Conservation (phyloP, 2,113 vertebrate species). For the Panthera leo region DNA sequence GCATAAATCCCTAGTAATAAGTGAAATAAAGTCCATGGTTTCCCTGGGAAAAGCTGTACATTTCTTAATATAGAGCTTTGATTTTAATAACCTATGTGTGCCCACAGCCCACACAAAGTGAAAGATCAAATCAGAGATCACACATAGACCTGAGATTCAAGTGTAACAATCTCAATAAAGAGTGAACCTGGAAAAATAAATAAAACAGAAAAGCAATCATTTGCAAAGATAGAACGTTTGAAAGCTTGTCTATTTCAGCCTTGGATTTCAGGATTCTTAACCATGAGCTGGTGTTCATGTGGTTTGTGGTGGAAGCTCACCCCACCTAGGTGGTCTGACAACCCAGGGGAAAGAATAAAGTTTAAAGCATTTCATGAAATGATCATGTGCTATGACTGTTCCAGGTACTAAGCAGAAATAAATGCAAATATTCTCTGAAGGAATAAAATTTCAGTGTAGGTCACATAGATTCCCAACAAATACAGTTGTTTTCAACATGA, state of each 20-base stretch:
- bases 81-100: constrained; percentile 60
- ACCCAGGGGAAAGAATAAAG: background rate
- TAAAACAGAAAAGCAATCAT: background rate
- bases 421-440: background rate
- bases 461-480: background rate
- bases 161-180: background rate
- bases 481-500: background rate
- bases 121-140: constrained; percentile 33
- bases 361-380: background rate
- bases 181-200: background rate
- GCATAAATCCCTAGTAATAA: constrained; percentile 67
- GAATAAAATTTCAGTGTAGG: background rate
- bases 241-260: background rate
- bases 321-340: background rate
- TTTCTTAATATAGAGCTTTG: constrained; percentile 67
- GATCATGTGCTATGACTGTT: background rate
- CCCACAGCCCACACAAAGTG: background rate
- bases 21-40: constrained; percentile 58
- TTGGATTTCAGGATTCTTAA: background rate
- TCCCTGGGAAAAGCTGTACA: constrained; percentile 56
- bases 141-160: background rate
- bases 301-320: background rate
- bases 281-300: background rate
- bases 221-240: background rate
- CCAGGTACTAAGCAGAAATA: background rate